Evolutionary conservation across 1,140 invertebrate genomes (phyloP).

Genomic region (Heterodera schachtii): DNA sequence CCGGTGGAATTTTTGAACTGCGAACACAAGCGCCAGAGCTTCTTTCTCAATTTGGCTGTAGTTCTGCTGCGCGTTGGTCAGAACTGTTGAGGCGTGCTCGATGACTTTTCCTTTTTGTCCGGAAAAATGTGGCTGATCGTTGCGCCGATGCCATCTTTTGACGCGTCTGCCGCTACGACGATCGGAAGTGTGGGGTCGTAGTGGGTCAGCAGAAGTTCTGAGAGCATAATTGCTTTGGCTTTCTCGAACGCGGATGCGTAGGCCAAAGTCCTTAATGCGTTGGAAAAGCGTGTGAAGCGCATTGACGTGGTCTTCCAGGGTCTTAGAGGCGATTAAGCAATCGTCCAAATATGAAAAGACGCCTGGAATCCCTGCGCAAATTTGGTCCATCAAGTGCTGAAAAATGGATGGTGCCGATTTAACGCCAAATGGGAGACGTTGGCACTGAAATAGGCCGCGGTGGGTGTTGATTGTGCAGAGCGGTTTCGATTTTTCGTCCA

Average conservation of each 20-base stretch:
- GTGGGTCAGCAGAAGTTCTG: constrained; percentile 46
- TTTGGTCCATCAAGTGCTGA: too few relatives aligned
- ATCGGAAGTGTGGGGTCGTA: constrained; percentile 49
- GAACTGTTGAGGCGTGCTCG: neutral
- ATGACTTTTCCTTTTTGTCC: neutral
- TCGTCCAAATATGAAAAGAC: too few relatives aligned
- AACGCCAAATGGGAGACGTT: too few relatives aligned
- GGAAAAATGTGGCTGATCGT: constrained; percentile 38
- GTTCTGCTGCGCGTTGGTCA: constrained; percentile 67
- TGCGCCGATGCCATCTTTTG: constrained; percentile 55
- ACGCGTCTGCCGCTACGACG: constrained; percentile 56
- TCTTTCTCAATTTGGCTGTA: constrained; percentile 64
- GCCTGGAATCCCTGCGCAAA: too few relatives aligned
- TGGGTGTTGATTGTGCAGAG: too few relatives aligned
- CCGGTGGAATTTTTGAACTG: constrained; percentile 66
- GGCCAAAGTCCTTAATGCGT: too few relatives aligned
- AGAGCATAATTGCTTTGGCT: constrained; percentile 45
- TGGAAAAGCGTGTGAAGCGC: too few relatives aligned
- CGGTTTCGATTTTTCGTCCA: too few relatives aligned
- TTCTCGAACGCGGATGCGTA: constrained; percentile 34
- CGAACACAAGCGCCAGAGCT: neutral
- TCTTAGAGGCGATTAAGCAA: too few relatives aligned
- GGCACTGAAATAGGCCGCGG: too few relatives aligned
- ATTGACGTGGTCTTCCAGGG: too few relatives aligned
- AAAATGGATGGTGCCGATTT: too few relatives aligned